Base-by-base conservation (phyloP, 2,888 invertebrate genomes). In the Drosophila niveifrons region DNA sequence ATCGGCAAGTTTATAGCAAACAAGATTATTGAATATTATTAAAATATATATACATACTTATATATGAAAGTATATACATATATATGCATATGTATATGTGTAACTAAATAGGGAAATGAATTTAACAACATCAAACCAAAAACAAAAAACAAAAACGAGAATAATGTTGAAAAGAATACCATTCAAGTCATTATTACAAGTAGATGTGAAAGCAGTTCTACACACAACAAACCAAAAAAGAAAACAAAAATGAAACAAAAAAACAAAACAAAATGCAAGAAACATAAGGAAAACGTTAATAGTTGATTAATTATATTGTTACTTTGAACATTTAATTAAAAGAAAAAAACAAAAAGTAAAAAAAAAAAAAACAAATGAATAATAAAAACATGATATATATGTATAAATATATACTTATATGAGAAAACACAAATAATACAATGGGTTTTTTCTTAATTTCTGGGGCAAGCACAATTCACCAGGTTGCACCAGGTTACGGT, bases 231-330 rank as follows among this genome's bases (percentile, higher is more conserved):
- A 56, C 67, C 4, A 23, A 61, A 59, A 52, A 71, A 63, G 50
- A 71, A 70, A 58, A 65, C 10, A n/a, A n/a, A n/a, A n/a, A n/a
- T n/a, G n/a, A n/a, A n/a, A n/a, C 23, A 4, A 46, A 36, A 62
- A 77, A 73, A 78, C 31, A 76, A 55, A 79, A 23, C 23, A 23
- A 79, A 67, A 57, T 53, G 23, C 41, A 63, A 72, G 76, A 75
- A 68, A 76, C 66, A 53, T 53, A 73, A 83, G 74, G 72, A 79
- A 88, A 88, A 80, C 87, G 90, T 83, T 88, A 83, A 83, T 83
- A 83, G 83, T 90, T 90, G 86, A 90, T 85, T 89, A 88, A 87
- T 88, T 90, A 85, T 90, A 90, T 90, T 90, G 90, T 90, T 90
- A 90, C 90, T 90, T 90, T 90, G 91, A 90, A 90, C 90, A 90